These are phyloP conservation scores for Leptinotarsa haldemani DNA, from an alignment of 2,888 invertebrate species.

Conservation along the genomic window DNA sequence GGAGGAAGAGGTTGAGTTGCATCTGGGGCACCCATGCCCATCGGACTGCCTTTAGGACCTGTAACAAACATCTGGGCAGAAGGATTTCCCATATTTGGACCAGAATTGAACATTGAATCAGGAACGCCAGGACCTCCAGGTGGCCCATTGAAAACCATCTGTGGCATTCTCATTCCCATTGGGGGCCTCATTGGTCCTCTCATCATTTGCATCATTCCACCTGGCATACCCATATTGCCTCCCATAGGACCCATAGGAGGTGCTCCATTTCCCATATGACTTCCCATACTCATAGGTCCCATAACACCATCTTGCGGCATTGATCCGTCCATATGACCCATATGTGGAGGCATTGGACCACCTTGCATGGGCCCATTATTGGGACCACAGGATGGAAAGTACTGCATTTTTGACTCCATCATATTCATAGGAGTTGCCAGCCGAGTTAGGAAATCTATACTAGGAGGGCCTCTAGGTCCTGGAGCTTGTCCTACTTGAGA, in stretches of 20 bases:
- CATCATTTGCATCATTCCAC: conserved; percentile 65
- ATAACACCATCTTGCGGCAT: conserved; percentile 63
- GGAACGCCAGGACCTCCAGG: conserved; percentile 60
- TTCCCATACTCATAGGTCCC: conserved; percentile 67
- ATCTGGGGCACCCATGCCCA: conserved; percentile 71
- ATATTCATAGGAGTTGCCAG: conserved; percentile 86
- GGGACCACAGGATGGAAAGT: conserved; percentile 75
- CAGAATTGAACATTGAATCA: conserved; percentile 59
- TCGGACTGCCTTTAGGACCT: conserved; percentile 70
- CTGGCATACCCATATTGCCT: conserved; percentile 65
- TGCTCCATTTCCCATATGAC: conserved; percentile 62
- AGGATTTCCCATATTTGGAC: conserved; percentile 64
- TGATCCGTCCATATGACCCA: conserved; percentile 66
- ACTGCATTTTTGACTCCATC: conserved; percentile 79
- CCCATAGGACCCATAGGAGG: conserved; percentile 61
- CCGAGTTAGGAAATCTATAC: conserved; percentile 89
- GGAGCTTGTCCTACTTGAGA: conserved; percentile 84
- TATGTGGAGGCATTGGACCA: conserved; percentile 64
- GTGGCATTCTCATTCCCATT: conserved; percentile 64
- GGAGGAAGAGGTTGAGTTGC: conserved; percentile 82
- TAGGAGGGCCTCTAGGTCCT: conserved; percentile 87
- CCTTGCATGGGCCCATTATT: conserved; percentile 67
- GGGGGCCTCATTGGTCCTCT: conserved; percentile 64
- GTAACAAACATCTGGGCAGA: conserved; percentile 72
- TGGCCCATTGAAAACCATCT: conserved; percentile 63